Evolutionary conservation across 2,888 invertebrate species (phyloP), one percentile per base, ranked within the genome.

Genomic region (Netelia inedita): DNA sequence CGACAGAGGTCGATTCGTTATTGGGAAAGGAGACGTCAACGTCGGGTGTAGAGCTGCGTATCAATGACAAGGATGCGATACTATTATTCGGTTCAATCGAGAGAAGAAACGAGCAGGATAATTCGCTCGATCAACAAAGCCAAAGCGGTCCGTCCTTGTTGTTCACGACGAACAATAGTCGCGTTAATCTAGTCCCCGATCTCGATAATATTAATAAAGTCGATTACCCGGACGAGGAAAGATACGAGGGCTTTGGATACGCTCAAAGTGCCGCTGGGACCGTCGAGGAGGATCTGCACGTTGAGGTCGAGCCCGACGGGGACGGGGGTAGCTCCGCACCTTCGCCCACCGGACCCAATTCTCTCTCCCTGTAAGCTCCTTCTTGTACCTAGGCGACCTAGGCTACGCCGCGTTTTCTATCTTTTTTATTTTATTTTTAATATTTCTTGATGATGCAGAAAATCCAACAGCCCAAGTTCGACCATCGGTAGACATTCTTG

Each of bases 401-500:
- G n/a, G 46, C 11, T 16, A 57, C 55, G 35, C 71, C 35, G 28
- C 3, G 46, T 23, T 8, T 46, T 61, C 23, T 14, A 5, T 46
- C 8, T 50, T 68, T 35, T 41, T 72, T 9, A 16, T n/a, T 46
- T 65, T 46, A 16, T 59, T 16, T 14, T 35, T 21, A 19, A n/a
- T 43, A 16, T 53, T 23, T 50, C 16, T 19, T 21, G n/a, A 74
- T 46, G 59, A 65, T 35, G 19, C 84, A 93, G 95, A 87, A 94
- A 94, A 88, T 94, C 95, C 2, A 94, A 95, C 78, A 96, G 96
- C 93, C 96, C 96, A 2, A 95, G 95, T 63, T 95, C 95, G 87
- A 95, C 94, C 55, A 95, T 97, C 88, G 96, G 96, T 90, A 95
- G 98, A 91, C 97, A 98, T 93, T 96, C 97, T 75, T 98, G 98